Percentiles rank a stretch among this genome's conserved stretches.
Evolutionary conservation across 2,797 vertebrate species (phyloP).

Genomic region (Sebastes aleutianus): DNA sequence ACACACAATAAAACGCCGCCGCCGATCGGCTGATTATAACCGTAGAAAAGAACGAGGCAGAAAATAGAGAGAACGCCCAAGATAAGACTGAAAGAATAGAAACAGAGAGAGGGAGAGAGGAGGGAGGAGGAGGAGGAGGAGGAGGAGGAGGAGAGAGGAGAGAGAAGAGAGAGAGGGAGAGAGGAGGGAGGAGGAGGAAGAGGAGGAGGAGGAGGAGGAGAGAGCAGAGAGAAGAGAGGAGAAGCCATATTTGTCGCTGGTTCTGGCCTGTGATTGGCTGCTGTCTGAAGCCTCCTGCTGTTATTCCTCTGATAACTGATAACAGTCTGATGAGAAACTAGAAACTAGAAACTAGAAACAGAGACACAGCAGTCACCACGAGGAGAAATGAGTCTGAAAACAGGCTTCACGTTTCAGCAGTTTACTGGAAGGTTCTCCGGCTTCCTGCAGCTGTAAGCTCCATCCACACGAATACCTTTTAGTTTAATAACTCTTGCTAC

Average conservation of each 20-base stretch:
- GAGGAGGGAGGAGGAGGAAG: background rate
- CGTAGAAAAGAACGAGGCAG: conserved; percentile 56
- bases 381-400: no score
- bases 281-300: background rate
- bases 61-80: conserved; percentile 65
- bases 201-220: background rate
- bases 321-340: background rate
- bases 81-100: conserved; percentile 46
- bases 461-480: no score
- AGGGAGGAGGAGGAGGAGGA: background rate
- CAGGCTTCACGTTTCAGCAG: no score
- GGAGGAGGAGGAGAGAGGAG: no score
- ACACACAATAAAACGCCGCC: conserved; percentile 41
- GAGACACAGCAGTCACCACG: no score
- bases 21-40: conserved; percentile 66
- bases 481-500: no score
- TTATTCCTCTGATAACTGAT: background rate
- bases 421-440: no score
- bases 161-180: background rate
- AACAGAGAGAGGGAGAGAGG: background rate
- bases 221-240: background rate
- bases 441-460: no score
- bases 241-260: background rate
- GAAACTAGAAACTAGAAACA: background rate
- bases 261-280: conserved; percentile 9